Evolutionary conservation across 2,113 vertebrate genomes (phyloP), one percentile per base, ranked within the genome.

Genomic region (Perccottus glenii): DNA sequence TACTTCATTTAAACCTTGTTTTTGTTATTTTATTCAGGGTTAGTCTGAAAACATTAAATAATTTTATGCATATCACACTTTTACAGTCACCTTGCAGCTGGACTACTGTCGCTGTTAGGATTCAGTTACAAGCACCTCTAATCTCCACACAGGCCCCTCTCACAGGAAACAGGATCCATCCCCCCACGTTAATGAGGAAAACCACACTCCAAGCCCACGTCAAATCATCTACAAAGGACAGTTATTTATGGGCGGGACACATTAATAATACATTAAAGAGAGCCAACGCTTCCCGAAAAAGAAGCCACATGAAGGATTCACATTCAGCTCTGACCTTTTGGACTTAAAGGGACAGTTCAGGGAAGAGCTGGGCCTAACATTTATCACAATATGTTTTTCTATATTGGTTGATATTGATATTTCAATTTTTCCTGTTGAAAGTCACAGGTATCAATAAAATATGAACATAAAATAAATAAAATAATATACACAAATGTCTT

Each of bases 91-190:
- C 60, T 51, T 12, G 9, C 40, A 32, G 4, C 16, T 63, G 38
- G 14, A 6, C 51, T 56, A 38, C 35, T 8, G n/a, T n/a, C n/a
- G n/a, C n/a, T n/a, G n/a, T n/a, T 35, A 52, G 53, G 57, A 70
- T 73, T 74, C 62, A 77, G 36, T 73, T 83, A 67, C 73, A 55
- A 83, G 67, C 44, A 70, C 49, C 47, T 73, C 70, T 69, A 65
- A 72, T 72, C 65, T n/a, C 48, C 55, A 36, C 38, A 4, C 12
- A 4, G 4, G 10, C 27, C 42, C 59, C 15, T 64, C 7, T 7
- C 15, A 14, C 11, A 9, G 59, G 67, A 65, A 75, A 78, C 47
- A 14, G 43, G 5, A 82, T 48, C 53, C 56, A 42, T 60, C 52
- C 46, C 5, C 42, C 27, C 35, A 38, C 61, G 4, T 68, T 69